Percentiles rank a stretch among this genome's conserved stretches.
Evolutionary conservation across 2,888 invertebrate genomes (phyloP).

Genomic region (Boloria selene): DNA sequence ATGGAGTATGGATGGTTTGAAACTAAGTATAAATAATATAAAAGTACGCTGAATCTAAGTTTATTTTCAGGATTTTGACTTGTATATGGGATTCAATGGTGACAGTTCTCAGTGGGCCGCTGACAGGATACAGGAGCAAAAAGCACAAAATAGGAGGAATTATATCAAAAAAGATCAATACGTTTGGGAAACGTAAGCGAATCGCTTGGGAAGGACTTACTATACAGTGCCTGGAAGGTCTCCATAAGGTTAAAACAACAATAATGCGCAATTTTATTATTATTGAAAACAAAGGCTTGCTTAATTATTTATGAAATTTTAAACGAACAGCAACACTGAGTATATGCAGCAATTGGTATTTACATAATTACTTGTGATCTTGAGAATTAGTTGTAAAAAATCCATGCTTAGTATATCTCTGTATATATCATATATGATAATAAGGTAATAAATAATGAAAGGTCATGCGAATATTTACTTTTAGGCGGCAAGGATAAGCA

Average conservation of each 20-base stretch:
- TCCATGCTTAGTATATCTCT: no score
- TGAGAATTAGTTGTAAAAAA: no score
- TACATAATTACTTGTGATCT: no score
- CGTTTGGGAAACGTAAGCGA: constrained; percentile 70
- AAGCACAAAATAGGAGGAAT: constrained; percentile 75
- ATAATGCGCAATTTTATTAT: no score
- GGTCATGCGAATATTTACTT: constrained; percentile 29
- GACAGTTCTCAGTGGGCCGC: constrained; percentile 90
- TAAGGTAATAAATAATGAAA: no score
- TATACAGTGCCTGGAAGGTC: constrained; percentile 92
- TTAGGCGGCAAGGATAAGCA: constrained; percentile 93
- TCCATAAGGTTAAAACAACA: constrained; percentile 86
- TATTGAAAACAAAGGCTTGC: no score
- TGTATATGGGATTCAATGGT: constrained; percentile 97
- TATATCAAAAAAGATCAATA: constrained; percentile 81
- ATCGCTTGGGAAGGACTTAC: constrained; percentile 87
- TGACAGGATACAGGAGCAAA: constrained; percentile 79
- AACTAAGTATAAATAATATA: no score
- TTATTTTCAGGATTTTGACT: constrained; percentile 85
- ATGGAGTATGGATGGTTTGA: no score
- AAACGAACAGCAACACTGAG: no score
- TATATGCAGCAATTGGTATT: no score
- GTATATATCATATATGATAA: no score
- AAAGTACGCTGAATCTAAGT: neutral
- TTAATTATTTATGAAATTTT: no score